phyloP scores from a whole-genome alignment of 2,113 vertebrate genomes.

The Seriola rivoliana region DNA sequence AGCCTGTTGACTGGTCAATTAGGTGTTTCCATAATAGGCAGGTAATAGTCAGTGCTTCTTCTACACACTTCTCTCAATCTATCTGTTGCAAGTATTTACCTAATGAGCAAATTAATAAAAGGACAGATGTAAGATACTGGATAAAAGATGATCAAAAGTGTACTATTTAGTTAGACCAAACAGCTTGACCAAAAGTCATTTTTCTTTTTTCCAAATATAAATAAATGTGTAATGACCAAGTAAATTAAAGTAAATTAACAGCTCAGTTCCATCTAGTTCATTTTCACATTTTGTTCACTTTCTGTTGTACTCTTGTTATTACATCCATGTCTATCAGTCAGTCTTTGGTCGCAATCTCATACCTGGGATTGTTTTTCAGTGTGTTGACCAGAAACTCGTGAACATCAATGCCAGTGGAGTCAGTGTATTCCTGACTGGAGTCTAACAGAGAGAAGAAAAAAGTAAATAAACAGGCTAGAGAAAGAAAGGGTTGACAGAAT shows the following conservation, averaged over 20 bases:
- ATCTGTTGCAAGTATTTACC: background rate
- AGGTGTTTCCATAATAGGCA: background rate
- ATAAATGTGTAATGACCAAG: background rate
- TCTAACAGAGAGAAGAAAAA: slow-evolving; percentile 81
- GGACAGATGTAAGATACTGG: background rate
- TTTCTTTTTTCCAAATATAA: background rate
- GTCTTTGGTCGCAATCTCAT: slow-evolving; percentile 46
- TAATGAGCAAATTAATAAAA: background rate
- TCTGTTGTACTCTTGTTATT: background rate
- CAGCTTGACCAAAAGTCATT: too few relatives aligned
- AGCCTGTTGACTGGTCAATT: background rate
- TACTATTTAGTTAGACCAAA: too few relatives aligned
- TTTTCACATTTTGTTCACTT: background rate
- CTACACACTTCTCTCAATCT: background rate
- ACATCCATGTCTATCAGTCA: background rate
- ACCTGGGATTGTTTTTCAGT: slow-evolving; percentile 99
- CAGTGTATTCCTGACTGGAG: slow-evolving; percentile 99
- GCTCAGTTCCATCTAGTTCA: background rate
- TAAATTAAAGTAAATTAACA: background rate
- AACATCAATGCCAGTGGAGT: slow-evolving; percentile 98
- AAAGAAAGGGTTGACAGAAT: background rate
- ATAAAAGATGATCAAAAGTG: background rate
- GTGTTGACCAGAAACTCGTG: slow-evolving; percentile 99
- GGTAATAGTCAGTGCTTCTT: background rate
- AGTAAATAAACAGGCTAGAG: background rate